Base-by-base conservation (phyloP, 2,888 invertebrate species). In the Andrena fulva region DNA sequence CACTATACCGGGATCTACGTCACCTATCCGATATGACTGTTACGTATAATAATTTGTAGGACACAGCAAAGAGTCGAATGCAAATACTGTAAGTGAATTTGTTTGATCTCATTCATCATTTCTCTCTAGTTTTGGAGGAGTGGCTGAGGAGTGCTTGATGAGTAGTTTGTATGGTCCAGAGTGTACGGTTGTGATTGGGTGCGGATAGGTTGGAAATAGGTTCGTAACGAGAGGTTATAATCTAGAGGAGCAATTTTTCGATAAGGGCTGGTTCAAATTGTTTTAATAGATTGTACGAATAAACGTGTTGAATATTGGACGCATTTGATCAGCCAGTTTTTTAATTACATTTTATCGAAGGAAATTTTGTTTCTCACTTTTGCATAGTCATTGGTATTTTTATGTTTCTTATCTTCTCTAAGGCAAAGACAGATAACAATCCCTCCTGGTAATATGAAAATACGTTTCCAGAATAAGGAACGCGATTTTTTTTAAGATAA, bases 171-270 rank as follows among this genome's bases (percentile, higher is more conserved):
- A 6, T 7, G 35, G 4, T 33, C 24, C 42, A 10, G 68, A 62
- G 31, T 48, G 59, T 0, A 35, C n/a, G 48, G n/a, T 29, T 35
- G 20, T 31, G 70, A 62, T 63, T 42, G 76, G 12, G n/a, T 24
- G 20, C 27, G 35, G 64, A 33, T 12, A 54, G 16, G 50, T 27
- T 72, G 50, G 42, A n/a, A 56, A 59, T 7, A 8, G 70, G 12
- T 29, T 63, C 27, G 29, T 4, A 20, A 70, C 12, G 4, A 31
- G 60, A 60, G 35, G 31, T 29, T 12, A 48, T 27, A 20, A 29
- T 42, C 33, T 52, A 12, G 29, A 60, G 2, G 3, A 16, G 31
- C 3, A 1, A 75, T 33, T n/a, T 50, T 24, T 59, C 5, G 24
- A 27, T 20, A 20, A 56, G 1, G 56, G 10, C 10, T 69, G 68